Conservation (phyloP, 2,888 invertebrate genomes). For the Harmothoe impar region DNA sequence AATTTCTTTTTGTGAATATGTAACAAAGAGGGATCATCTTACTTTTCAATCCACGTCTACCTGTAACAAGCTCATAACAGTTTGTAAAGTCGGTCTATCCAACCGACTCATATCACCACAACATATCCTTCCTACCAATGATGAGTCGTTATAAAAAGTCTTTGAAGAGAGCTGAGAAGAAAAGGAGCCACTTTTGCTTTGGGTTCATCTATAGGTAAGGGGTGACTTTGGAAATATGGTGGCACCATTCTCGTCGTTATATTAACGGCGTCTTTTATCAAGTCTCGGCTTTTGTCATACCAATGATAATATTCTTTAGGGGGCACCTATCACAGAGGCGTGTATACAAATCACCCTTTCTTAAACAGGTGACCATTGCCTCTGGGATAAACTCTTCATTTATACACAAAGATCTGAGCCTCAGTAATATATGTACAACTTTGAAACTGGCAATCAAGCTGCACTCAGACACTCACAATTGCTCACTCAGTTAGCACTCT, state of each 20-base stretch:
- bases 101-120: too few relatives aligned
- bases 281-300: background rate
- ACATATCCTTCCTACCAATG: too few relatives aligned
- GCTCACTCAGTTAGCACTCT: background rate
- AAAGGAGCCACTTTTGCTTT: background rate
- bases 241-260: conserved; percentile 3
- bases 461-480: conserved; percentile 27
- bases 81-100: too few relatives aligned
- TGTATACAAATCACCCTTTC: background rate
- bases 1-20: too few relatives aligned
- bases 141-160: too few relatives aligned
- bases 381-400: background rate
- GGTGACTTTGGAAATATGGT: conserved; percentile 4
- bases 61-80: too few relatives aligned
- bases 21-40: too few relatives aligned
- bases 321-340: too few relatives aligned
- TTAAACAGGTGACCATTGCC: background rate
- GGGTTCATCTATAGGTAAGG: background rate
- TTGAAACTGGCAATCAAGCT: conserved; percentile 37
- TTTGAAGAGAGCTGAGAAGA: too few relatives aligned
- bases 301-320: background rate
- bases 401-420: background rate
- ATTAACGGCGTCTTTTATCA: background rate
- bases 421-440: conserved; percentile 22
- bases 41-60: too few relatives aligned